These are phyloP conservation scores for Pheosia gnoma DNA, from an alignment of 2,888 invertebrate species.

Conservation along the genomic window DNA sequence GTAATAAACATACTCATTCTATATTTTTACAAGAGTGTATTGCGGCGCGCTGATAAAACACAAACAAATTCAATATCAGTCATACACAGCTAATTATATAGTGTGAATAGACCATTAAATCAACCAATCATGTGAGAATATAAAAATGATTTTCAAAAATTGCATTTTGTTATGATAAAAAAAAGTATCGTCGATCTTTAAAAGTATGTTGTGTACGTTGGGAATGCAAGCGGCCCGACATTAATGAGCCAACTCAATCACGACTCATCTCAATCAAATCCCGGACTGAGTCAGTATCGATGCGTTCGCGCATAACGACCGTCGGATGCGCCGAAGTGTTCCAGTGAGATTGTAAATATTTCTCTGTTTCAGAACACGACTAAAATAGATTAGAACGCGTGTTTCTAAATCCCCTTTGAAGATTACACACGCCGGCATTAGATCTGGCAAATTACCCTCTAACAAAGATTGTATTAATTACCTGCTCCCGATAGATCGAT, in stretches of 20 bases:
- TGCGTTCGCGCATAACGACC: conserved; percentile 80
- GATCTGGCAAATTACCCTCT: conserved; percentile 84
- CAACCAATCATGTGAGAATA: conserved; percentile 15
- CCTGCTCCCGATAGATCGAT: conserved; percentile 79
- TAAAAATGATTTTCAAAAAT: conserved; percentile 9
- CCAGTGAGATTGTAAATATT: conserved; percentile 83
- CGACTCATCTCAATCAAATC: conserved; percentile 71
- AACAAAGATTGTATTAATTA: conserved; percentile 85
- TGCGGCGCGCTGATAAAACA: conserved; percentile 23
- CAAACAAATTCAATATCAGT: conserved; percentile 24
- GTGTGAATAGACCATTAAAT: conserved; percentile 16
- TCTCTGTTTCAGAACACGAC: conserved; percentile 83
- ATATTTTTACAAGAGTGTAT: conserved; percentile 17
- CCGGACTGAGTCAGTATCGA: conserved; percentile 73
- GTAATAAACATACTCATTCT: conserved; percentile 29
- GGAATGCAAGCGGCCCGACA: conserved; percentile 55
- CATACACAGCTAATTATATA: conserved; percentile 18
- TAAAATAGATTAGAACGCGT: conserved; percentile 83
- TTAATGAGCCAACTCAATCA: conserved; percentile 73
- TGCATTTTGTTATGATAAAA: conserved; percentile 14
- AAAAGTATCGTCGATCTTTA: conserved; percentile 31
- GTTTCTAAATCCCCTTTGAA: conserved; percentile 84
- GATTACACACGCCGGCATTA: conserved; percentile 83
- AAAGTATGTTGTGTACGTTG: conserved; percentile 41
- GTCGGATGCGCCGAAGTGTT: conserved; percentile 84